These are phyloP conservation scores for Epicauta chinensis DNA, from an alignment of 1,140 invertebrate species.

Conservation along the genomic window DNA sequence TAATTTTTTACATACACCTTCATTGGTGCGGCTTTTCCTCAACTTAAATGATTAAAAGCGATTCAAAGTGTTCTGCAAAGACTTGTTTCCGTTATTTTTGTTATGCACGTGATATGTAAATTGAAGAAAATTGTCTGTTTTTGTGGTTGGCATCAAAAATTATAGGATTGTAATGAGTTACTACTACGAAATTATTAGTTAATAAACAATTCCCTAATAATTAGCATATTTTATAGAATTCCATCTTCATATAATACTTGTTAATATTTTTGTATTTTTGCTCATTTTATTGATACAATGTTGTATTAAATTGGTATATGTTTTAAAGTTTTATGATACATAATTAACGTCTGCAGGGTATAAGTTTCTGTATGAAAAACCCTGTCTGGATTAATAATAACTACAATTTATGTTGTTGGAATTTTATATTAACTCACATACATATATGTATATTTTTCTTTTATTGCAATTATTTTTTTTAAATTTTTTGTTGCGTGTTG, in stretches of 20 bases:
- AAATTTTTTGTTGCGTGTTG: no score
- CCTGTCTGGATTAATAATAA: conserved; percentile 13
- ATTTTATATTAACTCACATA: no score
- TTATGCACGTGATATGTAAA: no score
- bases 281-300: conserved; percentile 3
- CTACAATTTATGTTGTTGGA: conserved; percentile 7
- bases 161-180: conserved; percentile 6
- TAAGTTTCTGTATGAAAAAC: conserved; percentile 10
- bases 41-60: no score
- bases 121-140: no score
- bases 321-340: conserved; percentile 15
- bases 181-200: no score
- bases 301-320: conserved; percentile 12
- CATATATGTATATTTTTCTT: no score
- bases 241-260: conserved; percentile 8
- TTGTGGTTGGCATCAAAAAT: background rate
- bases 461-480: no score
- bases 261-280: background rate
- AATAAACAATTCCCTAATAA: conserved; percentile 4
- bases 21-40: no score
- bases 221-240: conserved; percentile 16
- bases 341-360: conserved; percentile 15
- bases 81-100: no score
- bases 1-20: no score
- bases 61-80: no score